These are phyloP conservation scores for Tuta absoluta DNA, from an alignment of 2,888 invertebrate genomes.

Conservation along the genomic window DNA sequence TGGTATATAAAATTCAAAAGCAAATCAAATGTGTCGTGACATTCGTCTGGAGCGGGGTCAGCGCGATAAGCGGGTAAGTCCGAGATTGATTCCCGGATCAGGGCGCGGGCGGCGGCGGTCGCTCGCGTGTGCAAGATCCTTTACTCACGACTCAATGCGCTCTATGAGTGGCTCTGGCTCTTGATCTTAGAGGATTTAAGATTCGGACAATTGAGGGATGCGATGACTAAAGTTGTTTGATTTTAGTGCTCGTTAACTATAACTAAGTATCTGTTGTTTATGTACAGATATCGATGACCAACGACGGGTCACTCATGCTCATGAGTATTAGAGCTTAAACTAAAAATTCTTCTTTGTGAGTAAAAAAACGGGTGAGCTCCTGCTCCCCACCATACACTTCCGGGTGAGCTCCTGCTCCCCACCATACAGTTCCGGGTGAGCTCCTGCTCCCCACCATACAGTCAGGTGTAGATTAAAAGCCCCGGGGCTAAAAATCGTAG, in stretches of 20 bases:
- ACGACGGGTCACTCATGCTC: too few species aligned
- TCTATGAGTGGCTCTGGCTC: conserved; percentile 60
- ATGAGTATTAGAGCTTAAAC: too few species aligned
- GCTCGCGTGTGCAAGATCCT: conserved; percentile 70
- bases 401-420: too few species aligned
- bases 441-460: too few species aligned
- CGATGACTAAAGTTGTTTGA: conserved; percentile 22
- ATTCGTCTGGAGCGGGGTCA: conserved; percentile 68
- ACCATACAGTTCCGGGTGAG: too few species aligned
- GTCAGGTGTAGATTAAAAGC: too few species aligned
- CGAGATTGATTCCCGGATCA: conserved; percentile 79
- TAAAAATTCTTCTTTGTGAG: too few species aligned
- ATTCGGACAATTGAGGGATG: conserved; percentile 42
- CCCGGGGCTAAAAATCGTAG: too few species aligned
- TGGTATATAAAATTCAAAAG: conserved; percentile 55
- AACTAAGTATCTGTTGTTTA: too few species aligned
- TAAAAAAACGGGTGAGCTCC: too few species aligned
- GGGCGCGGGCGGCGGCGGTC: conserved; percentile 40
- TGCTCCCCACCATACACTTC: too few species aligned
- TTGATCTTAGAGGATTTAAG: conserved; percentile 53
- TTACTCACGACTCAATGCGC: conserved; percentile 71
- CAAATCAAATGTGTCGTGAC: conserved; percentile 66
- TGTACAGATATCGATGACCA: not conserved
- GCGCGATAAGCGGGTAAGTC: conserved; percentile 73
- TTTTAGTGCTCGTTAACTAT: not conserved